Evolutionary conservation across 1,140 invertebrate species (phyloP).

Genomic region (Saxidomus purpurata): DNA sequence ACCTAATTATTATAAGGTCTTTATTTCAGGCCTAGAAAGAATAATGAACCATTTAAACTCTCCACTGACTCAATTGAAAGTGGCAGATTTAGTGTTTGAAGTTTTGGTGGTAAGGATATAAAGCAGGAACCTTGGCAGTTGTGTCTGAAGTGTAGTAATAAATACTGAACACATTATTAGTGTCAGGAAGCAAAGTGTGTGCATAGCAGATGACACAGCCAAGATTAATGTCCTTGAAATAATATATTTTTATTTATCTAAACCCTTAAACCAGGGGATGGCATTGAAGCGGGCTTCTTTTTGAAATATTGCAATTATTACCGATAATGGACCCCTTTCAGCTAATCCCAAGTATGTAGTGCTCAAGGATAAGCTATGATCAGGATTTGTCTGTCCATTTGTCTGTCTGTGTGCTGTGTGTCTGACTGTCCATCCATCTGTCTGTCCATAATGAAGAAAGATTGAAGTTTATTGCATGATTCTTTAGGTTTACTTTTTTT

Average conservation of each 20-base stretch:
- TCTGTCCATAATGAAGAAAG: too few relatives aligned
- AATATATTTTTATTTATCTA: background rate
- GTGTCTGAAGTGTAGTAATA: background rate
- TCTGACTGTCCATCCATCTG: too few relatives aligned
- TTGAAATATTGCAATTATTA: too few relatives aligned
- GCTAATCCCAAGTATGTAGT: too few relatives aligned
- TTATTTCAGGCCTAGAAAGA: conserved; percentile 12
- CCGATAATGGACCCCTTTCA: too few relatives aligned
- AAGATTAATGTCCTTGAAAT: background rate
- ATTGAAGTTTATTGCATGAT: too few relatives aligned
- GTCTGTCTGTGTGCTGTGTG: too few relatives aligned
- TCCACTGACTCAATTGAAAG: background rate
- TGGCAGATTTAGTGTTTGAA: conserved; percentile 34
- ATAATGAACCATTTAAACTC: conserved; percentile 10
- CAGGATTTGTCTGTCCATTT: too few relatives aligned
- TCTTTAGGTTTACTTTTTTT: too few relatives aligned
- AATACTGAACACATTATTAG: background rate
- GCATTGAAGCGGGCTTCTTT: too few relatives aligned
- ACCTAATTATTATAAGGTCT: conserved; percentile 23
- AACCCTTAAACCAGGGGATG: too few relatives aligned
- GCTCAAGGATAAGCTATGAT: too few relatives aligned
- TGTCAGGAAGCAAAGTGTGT: conserved; percentile 1
- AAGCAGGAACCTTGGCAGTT: background rate
- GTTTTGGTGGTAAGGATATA: background rate
- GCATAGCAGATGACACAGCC: background rate